Conservation (phyloP, 2,113 vertebrate species). For the Epinephelus moara region DNA sequence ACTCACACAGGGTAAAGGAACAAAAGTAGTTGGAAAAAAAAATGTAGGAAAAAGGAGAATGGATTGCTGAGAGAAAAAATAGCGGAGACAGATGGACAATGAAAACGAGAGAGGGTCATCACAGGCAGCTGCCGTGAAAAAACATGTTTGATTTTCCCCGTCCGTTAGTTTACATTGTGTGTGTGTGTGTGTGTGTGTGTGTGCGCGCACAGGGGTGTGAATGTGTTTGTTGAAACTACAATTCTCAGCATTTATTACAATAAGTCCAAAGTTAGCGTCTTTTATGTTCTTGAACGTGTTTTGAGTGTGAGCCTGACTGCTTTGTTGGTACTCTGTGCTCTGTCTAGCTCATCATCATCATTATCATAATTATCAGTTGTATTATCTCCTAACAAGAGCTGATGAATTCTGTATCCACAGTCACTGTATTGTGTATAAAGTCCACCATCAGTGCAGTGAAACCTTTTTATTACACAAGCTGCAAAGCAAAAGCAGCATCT, state of each 20-base stretch:
- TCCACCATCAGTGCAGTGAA: not conserved
- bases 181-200: not conserved
- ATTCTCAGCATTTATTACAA: not conserved
- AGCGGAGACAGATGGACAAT: conserved; percentile 25
- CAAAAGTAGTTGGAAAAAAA: conserved; percentile 36
- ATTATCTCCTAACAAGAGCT: not conserved
- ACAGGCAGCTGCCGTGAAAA: not conserved
- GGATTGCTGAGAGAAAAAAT: conserved; percentile 32
- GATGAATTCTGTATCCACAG: not conserved
- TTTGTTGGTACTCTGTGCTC: not conserved
- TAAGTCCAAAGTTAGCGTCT: not conserved
- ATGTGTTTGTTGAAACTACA: not conserved
- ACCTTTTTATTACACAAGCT: not conserved
- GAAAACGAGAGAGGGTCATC: conserved; percentile 25
- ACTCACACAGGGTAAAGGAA: conserved; percentile 52
- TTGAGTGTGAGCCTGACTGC: not conserved
- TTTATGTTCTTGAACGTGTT: not conserved
- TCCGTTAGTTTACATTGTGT: conserved; percentile 4
- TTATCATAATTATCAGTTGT: not conserved
- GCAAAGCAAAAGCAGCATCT: not conserved
- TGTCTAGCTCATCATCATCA: not conserved
- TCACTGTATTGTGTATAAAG: not conserved
- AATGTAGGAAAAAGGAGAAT: conserved; percentile 35
- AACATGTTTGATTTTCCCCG: conserved; percentile 26
- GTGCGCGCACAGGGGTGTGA: not conserved